These are phyloP conservation scores for Dasyurus viverrinus DNA, from an alignment of 2,113 vertebrate species.

Conservation along the genomic window DNA sequence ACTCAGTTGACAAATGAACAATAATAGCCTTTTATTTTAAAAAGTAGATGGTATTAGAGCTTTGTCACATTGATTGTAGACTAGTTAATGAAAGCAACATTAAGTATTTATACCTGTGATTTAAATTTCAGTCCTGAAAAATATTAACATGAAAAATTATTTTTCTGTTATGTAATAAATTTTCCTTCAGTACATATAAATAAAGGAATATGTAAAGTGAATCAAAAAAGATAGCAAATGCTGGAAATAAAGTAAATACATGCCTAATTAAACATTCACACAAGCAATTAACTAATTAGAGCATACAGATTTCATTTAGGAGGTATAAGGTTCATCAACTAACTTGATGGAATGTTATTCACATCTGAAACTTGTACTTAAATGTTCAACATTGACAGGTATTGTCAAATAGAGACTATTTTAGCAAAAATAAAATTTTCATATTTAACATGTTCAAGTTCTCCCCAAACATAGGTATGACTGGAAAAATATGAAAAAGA, in stretches of 20 bases:
- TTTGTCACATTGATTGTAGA: slow-evolving; percentile 60
- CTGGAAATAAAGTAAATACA: not conserved
- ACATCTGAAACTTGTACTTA: slow-evolving; percentile 21
- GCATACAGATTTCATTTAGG: not conserved
- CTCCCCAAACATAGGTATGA: not conserved
- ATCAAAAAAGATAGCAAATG: slow-evolving; percentile 14
- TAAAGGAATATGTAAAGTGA: not conserved
- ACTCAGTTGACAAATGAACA: slow-evolving; percentile 9
- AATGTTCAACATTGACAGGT: not conserved
- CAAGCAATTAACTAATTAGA: not conserved
- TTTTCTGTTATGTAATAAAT: slow-evolving; percentile 43
- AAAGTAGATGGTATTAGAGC: slow-evolving; percentile 52
- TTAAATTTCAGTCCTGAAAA: not conserved
- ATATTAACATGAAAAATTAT: slow-evolving; percentile 47
- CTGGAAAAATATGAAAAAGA: not conserved
- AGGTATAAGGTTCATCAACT: not conserved
- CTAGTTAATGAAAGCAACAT: slow-evolving; percentile 46
- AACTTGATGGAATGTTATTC: not conserved
- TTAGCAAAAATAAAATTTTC: not conserved
- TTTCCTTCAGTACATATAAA: not conserved
- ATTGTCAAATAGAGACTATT: slow-evolving; percentile 23
- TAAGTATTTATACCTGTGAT: slow-evolving; percentile 39
- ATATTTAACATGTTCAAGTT: slow-evolving; percentile 9
- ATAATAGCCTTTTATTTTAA: slow-evolving; percentile 27
- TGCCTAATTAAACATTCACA: slow-evolving; percentile 37